Percentiles rank a stretch among this genome's conserved stretches.
phyloP scores from a whole-genome alignment of 2,888 invertebrate species.

The Ochropleura leucogaster region DNA sequence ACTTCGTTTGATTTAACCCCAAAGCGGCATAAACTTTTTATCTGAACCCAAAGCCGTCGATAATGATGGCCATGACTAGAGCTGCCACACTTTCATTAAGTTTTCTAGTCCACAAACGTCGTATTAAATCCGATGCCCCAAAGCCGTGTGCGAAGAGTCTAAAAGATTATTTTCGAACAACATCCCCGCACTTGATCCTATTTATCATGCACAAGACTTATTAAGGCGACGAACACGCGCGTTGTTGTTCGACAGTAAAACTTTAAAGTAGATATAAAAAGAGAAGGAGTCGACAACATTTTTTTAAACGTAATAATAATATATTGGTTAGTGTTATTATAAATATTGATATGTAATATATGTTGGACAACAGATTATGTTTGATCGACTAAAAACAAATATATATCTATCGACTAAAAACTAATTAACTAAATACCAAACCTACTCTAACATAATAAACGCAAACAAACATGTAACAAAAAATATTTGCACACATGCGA shows the following conservation, averaged over 20 bases:
- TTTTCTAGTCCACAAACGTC: conserved; percentile 81
- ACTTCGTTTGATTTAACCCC: conserved; percentile 76
- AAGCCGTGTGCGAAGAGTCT: conserved; percentile 71
- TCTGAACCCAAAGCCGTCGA: conserved; percentile 83
- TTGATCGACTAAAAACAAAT: conserved; percentile 29
- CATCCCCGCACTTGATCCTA: conserved; percentile 85
- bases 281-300: conserved; percentile 71
- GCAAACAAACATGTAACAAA: conserved; percentile 35
- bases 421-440: conserved; percentile 42
- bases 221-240: conserved; percentile 87
- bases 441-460: conserved; percentile 32
- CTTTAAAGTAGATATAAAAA: conserved; percentile 79
- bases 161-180: conserved; percentile 63
- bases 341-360: too few relatives aligned
- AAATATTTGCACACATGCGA: conserved; percentile 63
- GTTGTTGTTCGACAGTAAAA: conserved; percentile 81
- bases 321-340: not conserved
- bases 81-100: conserved; percentile 85
- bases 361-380: not conserved
- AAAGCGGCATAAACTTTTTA: conserved; percentile 85
- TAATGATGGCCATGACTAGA: conserved; percentile 84
- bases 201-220: conserved; percentile 88
- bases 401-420: conserved; percentile 12
- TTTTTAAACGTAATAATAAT: not conserved
- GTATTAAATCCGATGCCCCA: conserved; percentile 79